Evolutionary conservation across 2,797 vertebrate genomes (phyloP), one percentile per base, ranked within the genome.

Genomic region (Crenichthys baileyi): DNA sequence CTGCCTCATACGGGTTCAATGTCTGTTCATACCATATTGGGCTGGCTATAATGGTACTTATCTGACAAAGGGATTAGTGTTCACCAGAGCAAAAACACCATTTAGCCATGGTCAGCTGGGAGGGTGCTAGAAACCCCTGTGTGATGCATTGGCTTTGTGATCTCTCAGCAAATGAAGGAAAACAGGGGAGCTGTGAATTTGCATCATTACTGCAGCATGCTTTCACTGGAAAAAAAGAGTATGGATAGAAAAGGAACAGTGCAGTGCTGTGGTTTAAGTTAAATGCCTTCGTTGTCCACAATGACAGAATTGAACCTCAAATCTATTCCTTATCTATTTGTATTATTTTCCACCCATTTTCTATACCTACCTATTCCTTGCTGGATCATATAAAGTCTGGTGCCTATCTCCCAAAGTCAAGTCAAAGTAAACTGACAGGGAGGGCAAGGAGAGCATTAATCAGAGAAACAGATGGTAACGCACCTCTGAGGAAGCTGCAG

Each of bases 61-160:
- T 95, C 94, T 93, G 87, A 90, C 91, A 91, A 85, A 84, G 85
- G 93, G 94, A 94, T 95, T 95, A 94, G 93, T 91, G 87, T 90
- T 93, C 92, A 90, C 90, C 89, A 75, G 91, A 94, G 91, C 88
- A 93, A 94, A 91, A 94, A 90, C 84, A 84, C 80, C 87, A 91
- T 94, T 95, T 94, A 93, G 88, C 83, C 83, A 77, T 82, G 92
- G 90, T 92, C 91, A 93, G 86, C 91, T 91, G 90, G 87, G 89
- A 93, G 88, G 88, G 84, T 75, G 85, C 92, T 85, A 75, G 86
- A 85, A 89, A 87, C 75, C 88, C 90, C 84, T 56, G 78, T 83
- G 90, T 87, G 85, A 90, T 88, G 88, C 86, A 79, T 87, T 90
- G 86, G 84, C 87, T 93, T 91, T 92, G 89, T 90, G 88, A 92